phyloP scores from a whole-genome alignment of 2,888 invertebrate species.

The Tholera decimalis region DNA sequence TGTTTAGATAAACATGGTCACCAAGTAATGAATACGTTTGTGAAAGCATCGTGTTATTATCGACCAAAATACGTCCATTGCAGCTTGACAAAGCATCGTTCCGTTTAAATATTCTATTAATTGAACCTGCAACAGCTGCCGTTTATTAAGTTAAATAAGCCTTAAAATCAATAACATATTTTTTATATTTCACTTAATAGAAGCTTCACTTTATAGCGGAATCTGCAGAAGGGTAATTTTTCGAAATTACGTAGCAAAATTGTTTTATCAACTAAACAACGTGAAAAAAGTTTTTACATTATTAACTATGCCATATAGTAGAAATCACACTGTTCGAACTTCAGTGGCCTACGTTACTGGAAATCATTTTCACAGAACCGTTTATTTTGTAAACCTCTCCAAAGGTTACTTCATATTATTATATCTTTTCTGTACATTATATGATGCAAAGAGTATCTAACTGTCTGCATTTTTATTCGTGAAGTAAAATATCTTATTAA shows the following conservation, averaged over 20 bases:
- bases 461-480: background rate
- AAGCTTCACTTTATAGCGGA: constrained; percentile 9
- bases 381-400: no score
- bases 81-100: background rate
- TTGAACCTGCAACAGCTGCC: background rate
- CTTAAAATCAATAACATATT: constrained; percentile 12
- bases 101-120: constrained; percentile 4
- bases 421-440: no score
- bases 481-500: background rate
- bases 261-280: no score
- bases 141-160: background rate
- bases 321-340: no score
- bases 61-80: background rate
- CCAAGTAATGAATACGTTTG: no score
- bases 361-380: no score
- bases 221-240: background rate
- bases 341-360: no score
- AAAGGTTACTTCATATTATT: no score
- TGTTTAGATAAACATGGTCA: no score
- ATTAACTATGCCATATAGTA: no score
- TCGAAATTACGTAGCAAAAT: background rate
- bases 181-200: constrained; percentile 15
- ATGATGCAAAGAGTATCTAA: background rate
- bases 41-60: background rate
- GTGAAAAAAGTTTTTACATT: no score